phyloP scores from a whole-genome alignment of 2,113 vertebrate genomes.

The Microtus oregoni region DNA sequence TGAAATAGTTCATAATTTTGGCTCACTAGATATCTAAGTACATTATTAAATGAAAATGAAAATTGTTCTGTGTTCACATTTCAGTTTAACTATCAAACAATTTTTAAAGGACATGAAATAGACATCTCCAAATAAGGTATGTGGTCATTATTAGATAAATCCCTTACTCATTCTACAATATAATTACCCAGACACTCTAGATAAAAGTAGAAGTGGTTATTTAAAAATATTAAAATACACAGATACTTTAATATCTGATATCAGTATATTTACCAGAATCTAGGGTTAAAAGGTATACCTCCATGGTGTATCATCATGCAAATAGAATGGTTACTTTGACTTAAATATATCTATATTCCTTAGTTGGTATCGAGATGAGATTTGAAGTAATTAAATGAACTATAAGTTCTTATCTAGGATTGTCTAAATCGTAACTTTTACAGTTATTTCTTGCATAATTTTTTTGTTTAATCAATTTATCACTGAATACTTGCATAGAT shows the following conservation, averaged over 20 bases:
- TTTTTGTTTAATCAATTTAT: constrained; percentile 23
- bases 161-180: neutral
- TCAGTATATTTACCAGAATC: neutral
- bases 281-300: neutral
- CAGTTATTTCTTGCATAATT: neutral
- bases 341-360: too few relatives aligned
- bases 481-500: neutral
- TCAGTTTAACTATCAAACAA: too few relatives aligned
- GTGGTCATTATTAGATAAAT: neutral
- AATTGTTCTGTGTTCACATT: too few relatives aligned
- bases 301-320: too few relatives aligned
- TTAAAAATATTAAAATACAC: constrained; percentile 25
- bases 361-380: neutral
- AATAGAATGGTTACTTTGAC: too few relatives aligned
- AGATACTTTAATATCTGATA: neutral
- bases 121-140: constrained; percentile 2
- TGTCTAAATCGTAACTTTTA: constrained; percentile 15
- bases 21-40: too few relatives aligned
- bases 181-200: neutral
- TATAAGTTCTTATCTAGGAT: neutral
- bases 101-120: neutral
- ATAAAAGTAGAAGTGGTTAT: neutral
- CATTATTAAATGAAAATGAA: too few relatives aligned
- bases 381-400: neutral
- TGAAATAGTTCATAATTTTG: too few relatives aligned